Conservation (phyloP, 2,113 vertebrate genomes). For the Bubalus kerabau region DNA sequence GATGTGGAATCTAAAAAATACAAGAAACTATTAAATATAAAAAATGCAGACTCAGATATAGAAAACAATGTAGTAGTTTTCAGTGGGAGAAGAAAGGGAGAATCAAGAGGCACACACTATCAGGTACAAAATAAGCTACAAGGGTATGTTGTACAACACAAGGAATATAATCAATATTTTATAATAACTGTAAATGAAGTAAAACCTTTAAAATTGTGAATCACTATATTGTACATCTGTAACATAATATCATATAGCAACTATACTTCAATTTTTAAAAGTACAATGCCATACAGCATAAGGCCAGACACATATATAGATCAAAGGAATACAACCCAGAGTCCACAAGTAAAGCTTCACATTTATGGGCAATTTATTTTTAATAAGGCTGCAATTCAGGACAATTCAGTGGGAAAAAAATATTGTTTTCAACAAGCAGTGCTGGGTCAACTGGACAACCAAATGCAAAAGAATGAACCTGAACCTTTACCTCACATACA, state of each 20-base stretch:
- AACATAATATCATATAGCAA: neutral
- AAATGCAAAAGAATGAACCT: neutral
- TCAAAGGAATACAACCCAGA: neutral
- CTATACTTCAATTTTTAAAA: neutral
- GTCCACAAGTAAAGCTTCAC: neutral
- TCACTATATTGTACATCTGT: neutral
- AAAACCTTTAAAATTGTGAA: neutral
- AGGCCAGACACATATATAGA: neutral
- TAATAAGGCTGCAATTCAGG: neutral
- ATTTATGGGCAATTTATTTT: neutral
- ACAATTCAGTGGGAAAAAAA: neutral
- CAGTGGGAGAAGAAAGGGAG: neutral
- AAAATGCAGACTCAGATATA: neutral
- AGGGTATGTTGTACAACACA: neutral
- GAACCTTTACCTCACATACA: neutral
- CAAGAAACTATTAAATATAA: neutral
- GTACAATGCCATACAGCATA: neutral
- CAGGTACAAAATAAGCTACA: neutral
- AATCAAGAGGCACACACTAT: neutral
- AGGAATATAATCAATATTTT: neutral
- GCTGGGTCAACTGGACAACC: neutral
- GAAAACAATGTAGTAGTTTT: neutral
- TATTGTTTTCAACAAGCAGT: neutral
- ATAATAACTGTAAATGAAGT: neutral
- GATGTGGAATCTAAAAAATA: neutral